phyloP scores from a whole-genome alignment of 1,140 invertebrate genomes.

The Saxidomus purpurata region DNA sequence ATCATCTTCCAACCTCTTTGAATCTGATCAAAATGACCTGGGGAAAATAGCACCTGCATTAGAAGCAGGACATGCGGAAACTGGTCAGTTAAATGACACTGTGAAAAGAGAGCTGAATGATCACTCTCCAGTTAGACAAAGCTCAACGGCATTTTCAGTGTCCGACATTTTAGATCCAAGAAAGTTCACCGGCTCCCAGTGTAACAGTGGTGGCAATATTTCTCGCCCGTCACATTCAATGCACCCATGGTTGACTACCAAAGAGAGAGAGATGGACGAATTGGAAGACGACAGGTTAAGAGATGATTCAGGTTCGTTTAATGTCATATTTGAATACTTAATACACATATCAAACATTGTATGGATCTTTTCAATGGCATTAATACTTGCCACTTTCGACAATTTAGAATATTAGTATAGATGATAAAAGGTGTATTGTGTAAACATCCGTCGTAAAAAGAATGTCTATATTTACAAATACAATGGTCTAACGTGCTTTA shows the following conservation, averaged over 20 bases:
- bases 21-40: neutral
- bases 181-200: conserved; percentile 39
- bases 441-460: no score
- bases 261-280: neutral
- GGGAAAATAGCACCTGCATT: neutral
- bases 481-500: no score
- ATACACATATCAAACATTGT: no score
- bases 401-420: no score
- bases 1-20: neutral
- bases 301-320: conserved; percentile 28
- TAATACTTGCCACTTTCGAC: no score
- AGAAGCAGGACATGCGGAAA: neutral
- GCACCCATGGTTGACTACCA: conserved; percentile 17
- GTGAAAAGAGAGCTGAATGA: neutral
- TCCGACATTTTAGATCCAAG: conserved; percentile 57
- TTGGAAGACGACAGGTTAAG: neutral
- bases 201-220: no score
- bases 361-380: no score
- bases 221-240: neutral
- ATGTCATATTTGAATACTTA: no score
- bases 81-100: neutral
- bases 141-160: conserved; percentile 55
- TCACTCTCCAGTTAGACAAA: conserved; percentile 20
- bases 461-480: no score
- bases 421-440: no score